Base-by-base conservation (phyloP, 2,113 vertebrate genomes). In the Leptosomus discolor region DNA sequence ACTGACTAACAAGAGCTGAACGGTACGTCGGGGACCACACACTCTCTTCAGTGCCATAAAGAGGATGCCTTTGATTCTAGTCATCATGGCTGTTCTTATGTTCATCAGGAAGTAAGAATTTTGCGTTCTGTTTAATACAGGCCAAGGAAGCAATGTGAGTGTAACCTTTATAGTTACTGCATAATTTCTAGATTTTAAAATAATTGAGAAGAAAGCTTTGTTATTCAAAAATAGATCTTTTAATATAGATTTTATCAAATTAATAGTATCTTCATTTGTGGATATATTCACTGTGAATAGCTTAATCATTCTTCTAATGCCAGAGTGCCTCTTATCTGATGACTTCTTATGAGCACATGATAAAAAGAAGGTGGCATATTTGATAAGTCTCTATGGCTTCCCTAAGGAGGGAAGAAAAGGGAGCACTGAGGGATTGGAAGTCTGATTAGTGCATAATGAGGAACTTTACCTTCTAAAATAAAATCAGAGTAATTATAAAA, bases 401-500 rank as follows among this genome's bases (percentile, higher is more conserved):
- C 74, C 68, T 93, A 68, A 88, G 65, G 73, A 96, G 32, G 36
- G 5, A 32, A 75, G 36, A 63, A 56, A 96, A 92, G 19, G n/a
- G 53, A 94, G 53, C 1, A 1, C 26, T 75, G 69, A 78, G 57
- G 57, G 77, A 96, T 93, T 88, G 85, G 84, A 86, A 68, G 34
- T 79, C 80, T 94, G 85, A 91, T 83, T 91, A 88, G 56, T 67
- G 34, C 64, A 77, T 94, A 95, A 95, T 95, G 84, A 96, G 46
- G 69, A 97, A 92, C 68, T 94, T 92, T 90, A 86, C 69, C 87
- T 92, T 91, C 60, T 63, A 86, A 84, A 94, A 94, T 93, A 90
- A 95, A 96, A 90, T 91, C 65, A 93, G 65, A 61, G 36, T 88
- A 92, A 96, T 97, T 97, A 78, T 74, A 79, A 73, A 91, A 41